phyloP scores from a whole-genome alignment of 2,888 invertebrate genomes.

The Creontiades dilutus region DNA sequence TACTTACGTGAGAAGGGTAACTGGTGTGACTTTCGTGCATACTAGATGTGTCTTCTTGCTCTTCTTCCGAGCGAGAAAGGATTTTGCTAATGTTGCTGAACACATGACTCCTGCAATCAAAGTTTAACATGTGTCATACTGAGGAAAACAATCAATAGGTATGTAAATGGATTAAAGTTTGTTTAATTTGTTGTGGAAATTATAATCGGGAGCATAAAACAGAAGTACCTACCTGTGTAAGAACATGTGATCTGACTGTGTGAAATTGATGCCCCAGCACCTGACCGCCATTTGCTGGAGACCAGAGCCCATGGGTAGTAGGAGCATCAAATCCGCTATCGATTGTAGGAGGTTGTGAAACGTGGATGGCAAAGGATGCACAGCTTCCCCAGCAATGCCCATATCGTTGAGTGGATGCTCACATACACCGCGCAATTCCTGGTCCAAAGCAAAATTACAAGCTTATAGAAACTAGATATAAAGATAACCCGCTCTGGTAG shows the following conservation, averaged over 20 bases:
- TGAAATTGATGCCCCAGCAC: conserved; percentile 95
- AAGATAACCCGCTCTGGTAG: not conserved
- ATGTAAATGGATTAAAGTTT: no score
- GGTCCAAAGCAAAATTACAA: no score
- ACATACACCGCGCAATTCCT: conserved; percentile 82
- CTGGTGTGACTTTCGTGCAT: conserved; percentile 82
- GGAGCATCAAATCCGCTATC: conserved; percentile 93
- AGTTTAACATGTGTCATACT: no score
- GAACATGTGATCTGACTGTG: conserved; percentile 93
- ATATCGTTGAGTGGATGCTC: conserved; percentile 91
- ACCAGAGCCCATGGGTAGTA: conserved; percentile 91
- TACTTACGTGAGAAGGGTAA: conserved; percentile 78
- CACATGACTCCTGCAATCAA: conserved; percentile 86
- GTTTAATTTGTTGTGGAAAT: no score
- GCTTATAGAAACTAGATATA: no score
- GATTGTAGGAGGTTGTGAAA: conserved; percentile 94
- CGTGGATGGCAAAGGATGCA: conserved; percentile 81
- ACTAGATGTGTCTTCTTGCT: conserved; percentile 82
- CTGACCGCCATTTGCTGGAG: conserved; percentile 94
- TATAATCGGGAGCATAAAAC: no score
- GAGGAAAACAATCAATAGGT: no score
- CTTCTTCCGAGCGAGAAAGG: conserved; percentile 93
- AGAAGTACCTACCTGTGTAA: conserved; percentile 84
- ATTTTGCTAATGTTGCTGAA: conserved; percentile 98
- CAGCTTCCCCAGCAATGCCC: conserved; percentile 83